These are phyloP conservation scores for Marisa cornuarietis DNA, from an alignment of 1,140 invertebrate species.

Conservation along the genomic window DNA sequence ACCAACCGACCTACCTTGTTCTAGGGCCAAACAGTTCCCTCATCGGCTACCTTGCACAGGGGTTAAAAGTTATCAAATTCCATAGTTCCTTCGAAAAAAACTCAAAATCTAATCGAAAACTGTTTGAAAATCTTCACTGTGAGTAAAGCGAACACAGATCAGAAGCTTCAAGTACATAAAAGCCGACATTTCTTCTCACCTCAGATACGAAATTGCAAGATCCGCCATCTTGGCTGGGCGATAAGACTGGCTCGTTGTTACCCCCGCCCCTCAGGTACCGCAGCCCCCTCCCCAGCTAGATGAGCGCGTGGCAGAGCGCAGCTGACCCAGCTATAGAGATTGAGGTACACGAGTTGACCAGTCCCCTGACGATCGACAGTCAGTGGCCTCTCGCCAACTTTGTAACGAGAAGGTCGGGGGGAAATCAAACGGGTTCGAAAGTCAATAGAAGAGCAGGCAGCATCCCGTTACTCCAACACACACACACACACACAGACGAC, in stretches of 20 bases:
- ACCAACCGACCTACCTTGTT: conserved; percentile 18
- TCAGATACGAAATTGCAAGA: conserved; percentile 23
- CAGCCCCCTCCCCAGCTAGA: not conserved
- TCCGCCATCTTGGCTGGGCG: conserved; percentile 25
- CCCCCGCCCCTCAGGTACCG: not conserved
- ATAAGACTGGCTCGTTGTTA: conserved; percentile 21
- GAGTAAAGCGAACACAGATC: not conserved
- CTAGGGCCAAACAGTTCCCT: conserved; percentile 14
- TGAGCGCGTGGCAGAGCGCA: not conserved
- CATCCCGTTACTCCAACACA: too few relatives aligned
- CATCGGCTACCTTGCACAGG: not conserved
- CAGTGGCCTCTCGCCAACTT: not conserved
- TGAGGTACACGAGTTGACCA: not conserved
- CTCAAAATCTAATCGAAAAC: not conserved
- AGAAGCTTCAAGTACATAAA: conserved; percentile 10
- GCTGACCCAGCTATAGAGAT: too few relatives aligned
- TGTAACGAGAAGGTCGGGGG: not conserved
- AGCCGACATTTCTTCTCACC: conserved; percentile 17
- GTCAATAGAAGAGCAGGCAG: not conserved
- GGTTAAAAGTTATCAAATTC: conserved; percentile 17
- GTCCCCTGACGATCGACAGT: not conserved
- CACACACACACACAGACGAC: too few relatives aligned
- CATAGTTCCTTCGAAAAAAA: not conserved
- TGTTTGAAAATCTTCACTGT: not conserved
- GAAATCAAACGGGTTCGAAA: not conserved